phyloP scores from a whole-genome alignment of 2,113 vertebrate species.

The Martes martes region DNA sequence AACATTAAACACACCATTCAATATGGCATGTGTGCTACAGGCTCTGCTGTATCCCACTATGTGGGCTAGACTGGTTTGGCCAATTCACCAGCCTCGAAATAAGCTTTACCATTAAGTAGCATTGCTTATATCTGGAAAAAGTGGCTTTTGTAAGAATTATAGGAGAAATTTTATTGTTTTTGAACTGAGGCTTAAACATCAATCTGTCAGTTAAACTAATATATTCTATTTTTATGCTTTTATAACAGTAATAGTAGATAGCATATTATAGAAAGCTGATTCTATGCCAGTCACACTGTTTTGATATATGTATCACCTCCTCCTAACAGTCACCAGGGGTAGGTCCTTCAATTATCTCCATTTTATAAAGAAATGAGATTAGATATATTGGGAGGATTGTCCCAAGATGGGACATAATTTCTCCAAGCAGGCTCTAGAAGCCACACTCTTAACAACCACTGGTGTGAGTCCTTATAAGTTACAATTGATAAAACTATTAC shows the following conservation, averaged over 20 bases:
- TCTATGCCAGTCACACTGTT: not conserved
- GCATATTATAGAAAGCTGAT: not conserved
- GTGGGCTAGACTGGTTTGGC: not conserved
- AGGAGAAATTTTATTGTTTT: constrained; percentile 19
- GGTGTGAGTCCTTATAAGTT: not conserved
- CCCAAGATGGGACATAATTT: not conserved
- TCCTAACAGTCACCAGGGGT: not conserved
- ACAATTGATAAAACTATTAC: not conserved
- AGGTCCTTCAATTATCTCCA: not conserved
- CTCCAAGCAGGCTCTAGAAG: not conserved
- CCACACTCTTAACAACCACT: not conserved
- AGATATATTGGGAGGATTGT: not conserved
- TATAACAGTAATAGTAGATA: not conserved
- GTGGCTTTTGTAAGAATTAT: not conserved
- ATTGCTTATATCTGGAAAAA: not conserved
- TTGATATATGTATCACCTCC: not conserved
- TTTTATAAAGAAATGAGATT: not conserved
- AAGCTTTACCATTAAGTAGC: not conserved
- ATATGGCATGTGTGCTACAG: too few species aligned
- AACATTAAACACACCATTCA: not conserved
- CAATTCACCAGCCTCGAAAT: not conserved
- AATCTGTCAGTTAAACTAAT: not conserved
- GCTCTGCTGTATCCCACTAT: not conserved
- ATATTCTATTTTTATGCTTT: not conserved
- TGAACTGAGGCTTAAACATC: not conserved